A percentile compares a stretch with the other conserved stretches of the same genome.
Conservation (phyloP, 2,888 invertebrate species). For the Amblyjoppa proteus region DNA sequence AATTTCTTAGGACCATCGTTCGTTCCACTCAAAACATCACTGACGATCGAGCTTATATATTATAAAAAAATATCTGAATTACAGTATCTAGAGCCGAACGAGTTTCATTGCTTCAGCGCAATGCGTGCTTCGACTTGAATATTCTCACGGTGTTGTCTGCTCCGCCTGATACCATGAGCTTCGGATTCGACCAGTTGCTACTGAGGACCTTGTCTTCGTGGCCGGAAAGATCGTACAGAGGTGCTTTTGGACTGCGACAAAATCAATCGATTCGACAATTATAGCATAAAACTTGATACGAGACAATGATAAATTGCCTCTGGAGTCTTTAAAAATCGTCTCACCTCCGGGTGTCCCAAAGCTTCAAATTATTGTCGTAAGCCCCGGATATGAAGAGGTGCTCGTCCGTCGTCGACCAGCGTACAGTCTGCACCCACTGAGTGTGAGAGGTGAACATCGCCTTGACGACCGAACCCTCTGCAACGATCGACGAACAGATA, state of each 20-base stretch:
- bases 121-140: constrained; percentile 89
- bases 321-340: constrained; percentile 55
- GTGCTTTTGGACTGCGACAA: constrained; percentile 92
- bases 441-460: constrained; percentile 95
- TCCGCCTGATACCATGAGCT: constrained; percentile 95
- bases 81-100: constrained; percentile 52
- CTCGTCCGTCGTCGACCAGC: constrained; percentile 94
- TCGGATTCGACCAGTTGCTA: constrained; percentile 96
- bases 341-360: constrained; percentile 98
- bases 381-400: constrained; percentile 96
- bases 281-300: not conserved
- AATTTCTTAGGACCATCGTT: not conserved
- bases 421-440: constrained; percentile 96
- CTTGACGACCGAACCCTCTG: constrained; percentile 95
- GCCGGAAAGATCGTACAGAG: constrained; percentile 96
- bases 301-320: constrained; percentile 63
- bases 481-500: constrained; percentile 73
- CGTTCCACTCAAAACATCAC: not conserved
- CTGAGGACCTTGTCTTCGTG: constrained; percentile 97
- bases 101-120: constrained; percentile 67
- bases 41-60: constrained; percentile 57
- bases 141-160: constrained; percentile 97
- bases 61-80: constrained; percentile 71
- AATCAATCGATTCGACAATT: constrained; percentile 29
- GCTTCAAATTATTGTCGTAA: constrained; percentile 95